phyloP scores from a whole-genome alignment of 2,113 vertebrate genomes.

The Oreamnos americanus region DNA sequence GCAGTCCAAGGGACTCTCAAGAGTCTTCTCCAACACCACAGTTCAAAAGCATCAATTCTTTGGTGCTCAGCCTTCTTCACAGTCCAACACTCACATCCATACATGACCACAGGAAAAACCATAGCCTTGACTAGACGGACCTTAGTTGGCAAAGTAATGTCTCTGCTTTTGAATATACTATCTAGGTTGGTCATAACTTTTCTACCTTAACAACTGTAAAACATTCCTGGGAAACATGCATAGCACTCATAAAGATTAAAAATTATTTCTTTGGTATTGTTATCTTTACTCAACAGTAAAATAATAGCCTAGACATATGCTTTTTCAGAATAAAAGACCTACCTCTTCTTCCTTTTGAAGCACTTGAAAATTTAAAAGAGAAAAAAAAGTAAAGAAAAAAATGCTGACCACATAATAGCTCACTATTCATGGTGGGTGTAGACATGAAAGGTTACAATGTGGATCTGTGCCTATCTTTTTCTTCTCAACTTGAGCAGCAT shows the following conservation, averaged over 20 bases:
- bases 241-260: slow-evolving; percentile 45
- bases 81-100: too few species aligned
- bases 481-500: slow-evolving; percentile 81
- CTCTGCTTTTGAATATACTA: too few species aligned
- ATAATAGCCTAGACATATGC: slow-evolving; percentile 73
- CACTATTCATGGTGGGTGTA: slow-evolving; percentile 79
- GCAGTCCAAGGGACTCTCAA: too few species aligned
- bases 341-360: slow-evolving; percentile 76
- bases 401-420: slow-evolving; percentile 84
- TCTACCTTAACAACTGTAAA: slow-evolving; percentile 51
- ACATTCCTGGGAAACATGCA: slow-evolving; percentile 51
- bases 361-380: slow-evolving; percentile 79
- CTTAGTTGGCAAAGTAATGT: too few species aligned
- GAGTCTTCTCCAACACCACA: too few species aligned
- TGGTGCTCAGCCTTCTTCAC: too few species aligned
- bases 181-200: too few species aligned
- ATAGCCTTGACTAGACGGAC: too few species aligned
- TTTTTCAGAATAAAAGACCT: slow-evolving; percentile 74
- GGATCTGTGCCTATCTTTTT: slow-evolving; percentile 79
- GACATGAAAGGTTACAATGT: slow-evolving; percentile 83
- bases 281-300: slow-evolving; percentile 75
- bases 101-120: too few species aligned
- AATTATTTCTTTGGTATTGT: slow-evolving; percentile 64
- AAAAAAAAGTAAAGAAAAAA: slow-evolving; percentile 72
- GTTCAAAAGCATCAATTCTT: too few species aligned